phyloP scores from a whole-genome alignment of 2,888 invertebrate species.

The Eupeodes luniger region DNA sequence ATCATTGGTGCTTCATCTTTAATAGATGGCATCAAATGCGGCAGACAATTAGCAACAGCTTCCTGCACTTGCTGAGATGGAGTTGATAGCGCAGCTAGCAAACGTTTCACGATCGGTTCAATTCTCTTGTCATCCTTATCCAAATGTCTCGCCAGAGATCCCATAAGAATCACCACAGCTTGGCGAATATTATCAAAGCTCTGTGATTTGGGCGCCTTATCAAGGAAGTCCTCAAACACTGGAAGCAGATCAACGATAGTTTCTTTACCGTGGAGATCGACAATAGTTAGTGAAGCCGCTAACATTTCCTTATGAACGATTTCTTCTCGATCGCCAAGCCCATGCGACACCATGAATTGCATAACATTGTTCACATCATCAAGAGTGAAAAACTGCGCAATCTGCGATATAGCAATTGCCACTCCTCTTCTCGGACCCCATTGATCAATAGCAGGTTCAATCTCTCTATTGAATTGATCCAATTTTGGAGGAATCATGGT shows the following conservation, averaged over 20 bases:
- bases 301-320: constrained; percentile 95
- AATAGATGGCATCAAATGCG: constrained; percentile 96
- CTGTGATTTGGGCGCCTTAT: constrained; percentile 95
- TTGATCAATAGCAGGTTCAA: constrained; percentile 93
- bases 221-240: constrained; percentile 96
- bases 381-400: constrained; percentile 88
- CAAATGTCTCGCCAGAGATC: constrained; percentile 97
- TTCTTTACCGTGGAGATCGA: constrained; percentile 96
- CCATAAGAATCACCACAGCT: constrained; percentile 98
- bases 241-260: constrained; percentile 91
- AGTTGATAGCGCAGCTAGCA: constrained; percentile 96
- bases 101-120: constrained; percentile 95
- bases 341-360: constrained; percentile 93
- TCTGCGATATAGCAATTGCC: constrained; percentile 91
- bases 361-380: constrained; percentile 89
- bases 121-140: constrained; percentile 95
- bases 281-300: constrained; percentile 95
- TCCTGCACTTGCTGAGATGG: constrained; percentile 99
- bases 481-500: constrained; percentile 93
- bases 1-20: constrained; percentile 95
- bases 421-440: constrained; percentile 96
- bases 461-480: constrained; percentile 96
- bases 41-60: constrained; percentile 97
- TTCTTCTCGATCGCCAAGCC: constrained; percentile 93
- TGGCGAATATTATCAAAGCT: constrained; percentile 96